Evolutionary conservation across 2,888 invertebrate species (phyloP), one percentile per base, ranked within the genome.

Genomic region (Bombylius major): DNA sequence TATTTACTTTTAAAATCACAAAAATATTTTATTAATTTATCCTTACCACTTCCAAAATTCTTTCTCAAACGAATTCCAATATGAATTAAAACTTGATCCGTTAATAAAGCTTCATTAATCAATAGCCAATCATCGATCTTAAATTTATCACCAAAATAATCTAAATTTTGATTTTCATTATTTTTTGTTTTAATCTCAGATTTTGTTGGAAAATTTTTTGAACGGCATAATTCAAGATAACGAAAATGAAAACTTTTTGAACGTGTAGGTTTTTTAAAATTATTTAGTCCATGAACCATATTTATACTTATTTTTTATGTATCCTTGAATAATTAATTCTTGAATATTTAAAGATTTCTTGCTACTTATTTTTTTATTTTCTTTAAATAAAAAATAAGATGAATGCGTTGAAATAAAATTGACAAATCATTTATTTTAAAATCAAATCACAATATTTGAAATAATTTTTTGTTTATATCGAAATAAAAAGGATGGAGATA

Each of bases 61-160:
- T 75, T 65, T 33, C 82, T 79, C 70, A 86, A 83, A 63, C 81
- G 79, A 59, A 89, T 79, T 42, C 79, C 77, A 59, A 89, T 76
- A 58, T 81, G 78, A 68, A 86, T 84, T 5, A 89, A 76, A 58
- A 83, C 84, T 52, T 83, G 77, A 69, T 89, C 89, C 61, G 82
- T 78, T 51, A 82, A 78, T 6, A 89, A 71, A 0, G 89, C 84
- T 63, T 85, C 84, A 52, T 86, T 72, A 51, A 89, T 82, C 3
- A 88, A 83, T 39, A 79, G 77, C 89, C 89, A 89, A 62, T 89
- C 88, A 59, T 79, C 81, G 59, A 85, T 81, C 65, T 83, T 85
- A 52, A 89, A 78, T 61, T 87, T 80, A 66, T 89, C 89, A 53
- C 83, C 86, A 61, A 80, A 81, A 64, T 89, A 84, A 62, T 89